These are phyloP conservation scores for Raja brachyura DNA, from an alignment of 2,113 vertebrate species.

Conservation along the genomic window DNA sequence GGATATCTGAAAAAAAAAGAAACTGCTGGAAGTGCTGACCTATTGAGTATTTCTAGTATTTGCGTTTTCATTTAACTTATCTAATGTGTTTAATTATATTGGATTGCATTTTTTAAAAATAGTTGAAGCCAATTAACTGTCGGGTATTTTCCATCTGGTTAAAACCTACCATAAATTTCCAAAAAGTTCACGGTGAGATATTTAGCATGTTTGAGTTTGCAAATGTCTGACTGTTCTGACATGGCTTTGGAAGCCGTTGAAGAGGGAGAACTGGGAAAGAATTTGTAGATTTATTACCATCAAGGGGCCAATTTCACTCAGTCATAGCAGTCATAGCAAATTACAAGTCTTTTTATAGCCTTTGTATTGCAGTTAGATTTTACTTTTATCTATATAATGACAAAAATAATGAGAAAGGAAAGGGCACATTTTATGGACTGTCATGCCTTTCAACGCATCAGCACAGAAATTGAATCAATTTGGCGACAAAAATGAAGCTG, in stretches of 20 bases:
- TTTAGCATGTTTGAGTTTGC: neutral
- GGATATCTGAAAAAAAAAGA: too few species aligned
- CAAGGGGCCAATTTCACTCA: neutral
- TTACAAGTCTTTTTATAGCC: neutral
- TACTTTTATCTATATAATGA: neutral
- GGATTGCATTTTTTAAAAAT: neutral
- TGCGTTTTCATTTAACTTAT: too few species aligned
- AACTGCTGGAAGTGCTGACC: too few species aligned
- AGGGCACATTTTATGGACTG: neutral
- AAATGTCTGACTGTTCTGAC: neutral
- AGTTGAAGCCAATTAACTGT: neutral
- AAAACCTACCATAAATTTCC: neutral
- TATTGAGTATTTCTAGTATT: too few species aligned
- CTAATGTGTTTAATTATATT: neutral
- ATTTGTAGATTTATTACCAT: neutral
- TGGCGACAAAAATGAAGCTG: neutral
- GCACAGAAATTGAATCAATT: neutral
- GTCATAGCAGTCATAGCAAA: neutral
- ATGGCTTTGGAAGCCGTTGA: neutral
- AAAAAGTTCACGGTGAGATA: neutral
- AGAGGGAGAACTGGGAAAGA: neutral
- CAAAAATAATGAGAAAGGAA: neutral
- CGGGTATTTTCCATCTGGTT: constrained; percentile 27
- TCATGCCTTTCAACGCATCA: neutral
- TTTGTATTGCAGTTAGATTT: neutral